Evolutionary conservation across 2,797 vertebrate species (phyloP), one percentile per base, ranked within the genome.

Genomic region (Mormyrops attenuatus): DNA sequence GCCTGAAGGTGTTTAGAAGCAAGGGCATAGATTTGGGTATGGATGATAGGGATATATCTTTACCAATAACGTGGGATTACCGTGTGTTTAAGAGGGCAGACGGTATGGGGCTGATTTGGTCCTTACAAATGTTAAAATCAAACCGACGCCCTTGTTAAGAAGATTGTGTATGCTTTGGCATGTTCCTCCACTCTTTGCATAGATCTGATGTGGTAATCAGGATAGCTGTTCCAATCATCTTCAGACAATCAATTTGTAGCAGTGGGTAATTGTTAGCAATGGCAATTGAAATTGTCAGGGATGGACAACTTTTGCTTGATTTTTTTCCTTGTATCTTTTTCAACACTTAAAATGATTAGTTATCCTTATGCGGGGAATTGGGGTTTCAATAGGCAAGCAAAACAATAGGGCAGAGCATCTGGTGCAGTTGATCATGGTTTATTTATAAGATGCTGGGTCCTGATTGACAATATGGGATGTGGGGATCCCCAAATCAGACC

Each of bases 381-480:
- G 80, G 87, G 80, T 52, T 63, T 6, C 82, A 91, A 90, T n/a
- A 9, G 89, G 88, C 89, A 77, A 87, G 88, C 63, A 3, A 85
- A 88, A 89, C 90, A 89, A 20, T 73, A 60, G 90, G 90, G 85
- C 84, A 50, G 82, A 90, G 90, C 92, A 92, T 91, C 89, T 73
- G 91, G 92, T 90, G 90, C 88, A 88, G 85, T 91, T 90, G 92
- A 88, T 91, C 92, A 93, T 95, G 88, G 92, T 93, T 94, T 95
- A 95, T 96, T 95, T 93, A 94, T 94, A 91, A 89, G 88, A 87
- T 88, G 89, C 20, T 85, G 91, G 92, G 91, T 90, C 34, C 57
- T 93, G 94, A 95, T 91, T 94, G 95, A 94, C 93, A 95, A 92
- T 90, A 89, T n/a, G 88, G 91, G 91, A 92, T 89, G 91, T 92